Conservation (phyloP, 2,113 vertebrate genomes). For the Xyrauchen texanus region DNA sequence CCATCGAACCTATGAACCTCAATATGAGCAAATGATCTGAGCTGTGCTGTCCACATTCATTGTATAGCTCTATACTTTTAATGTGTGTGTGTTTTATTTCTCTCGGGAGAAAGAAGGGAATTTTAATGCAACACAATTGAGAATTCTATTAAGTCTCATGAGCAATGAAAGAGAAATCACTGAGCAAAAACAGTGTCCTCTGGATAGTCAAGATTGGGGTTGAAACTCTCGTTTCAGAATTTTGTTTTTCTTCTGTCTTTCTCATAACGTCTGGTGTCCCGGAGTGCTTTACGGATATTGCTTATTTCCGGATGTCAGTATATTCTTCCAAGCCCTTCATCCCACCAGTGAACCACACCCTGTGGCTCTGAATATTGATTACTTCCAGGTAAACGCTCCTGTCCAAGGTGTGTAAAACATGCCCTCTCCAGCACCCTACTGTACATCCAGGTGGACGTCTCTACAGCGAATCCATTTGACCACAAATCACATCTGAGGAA, state of each 20-base stretch:
- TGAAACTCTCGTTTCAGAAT: background rate
- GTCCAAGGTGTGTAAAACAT: conserved; percentile 1
- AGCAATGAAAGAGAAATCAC: background rate
- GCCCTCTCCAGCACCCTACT: background rate
- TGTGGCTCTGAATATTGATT: conserved; percentile 26
- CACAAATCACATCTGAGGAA: too few relatives aligned
- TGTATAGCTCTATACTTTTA: too few relatives aligned
- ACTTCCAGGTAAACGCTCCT: conserved; percentile 12
- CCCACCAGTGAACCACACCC: background rate
- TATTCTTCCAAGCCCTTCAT: background rate
- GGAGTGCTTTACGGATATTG: conserved; percentile 7
- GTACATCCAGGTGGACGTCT: too few relatives aligned
- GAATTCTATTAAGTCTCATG: background rate
- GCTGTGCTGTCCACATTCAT: too few relatives aligned
- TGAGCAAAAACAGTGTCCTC: background rate
- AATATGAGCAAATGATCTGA: too few relatives aligned
- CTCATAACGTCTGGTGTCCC: background rate
- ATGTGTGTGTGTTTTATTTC: too few relatives aligned
- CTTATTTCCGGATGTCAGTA: background rate
- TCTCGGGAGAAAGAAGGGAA: too few relatives aligned
- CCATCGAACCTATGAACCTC: too few relatives aligned
- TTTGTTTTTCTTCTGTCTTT: background rate
- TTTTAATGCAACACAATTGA: too few relatives aligned
- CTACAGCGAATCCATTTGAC: background rate
- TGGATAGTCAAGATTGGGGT: background rate